A percentile compares a stretch with the other conserved stretches of the same genome.
Conservation (phyloP, 2,113 vertebrate genomes). For the Petroica traversi region DNA sequence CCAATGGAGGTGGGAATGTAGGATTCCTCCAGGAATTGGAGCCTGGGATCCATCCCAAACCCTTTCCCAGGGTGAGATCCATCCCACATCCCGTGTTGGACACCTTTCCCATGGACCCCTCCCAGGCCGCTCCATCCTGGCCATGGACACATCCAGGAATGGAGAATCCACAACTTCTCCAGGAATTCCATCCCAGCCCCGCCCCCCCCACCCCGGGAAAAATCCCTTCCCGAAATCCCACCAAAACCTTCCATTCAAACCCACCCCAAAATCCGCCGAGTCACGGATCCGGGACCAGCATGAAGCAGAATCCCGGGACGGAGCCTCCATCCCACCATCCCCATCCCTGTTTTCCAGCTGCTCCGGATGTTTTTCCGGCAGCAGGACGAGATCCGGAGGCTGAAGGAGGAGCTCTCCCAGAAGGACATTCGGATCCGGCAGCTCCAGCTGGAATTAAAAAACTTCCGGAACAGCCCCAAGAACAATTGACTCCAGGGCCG, state of each 20-base stretch:
- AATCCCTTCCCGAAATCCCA: neutral
- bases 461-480: conserved; percentile 92
- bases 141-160: neutral
- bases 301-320: neutral
- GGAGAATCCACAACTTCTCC: neutral
- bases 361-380: conserved; percentile 97
- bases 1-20: accelerated
- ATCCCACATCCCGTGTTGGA: neutral
- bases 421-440: conserved; percentile 92
- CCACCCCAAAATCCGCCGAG: neutral
- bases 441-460: conserved; percentile 94
- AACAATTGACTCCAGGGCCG: conserved; percentile 79
- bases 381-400: conserved; percentile 91
- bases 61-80: neutral
- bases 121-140: neutral
- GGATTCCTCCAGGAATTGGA: neutral
- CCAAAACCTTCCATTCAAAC: neutral
- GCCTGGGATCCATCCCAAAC: no score
- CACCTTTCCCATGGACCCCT: neutral
- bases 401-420: conserved; percentile 90
- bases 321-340: neutral
- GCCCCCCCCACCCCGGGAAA: no score
- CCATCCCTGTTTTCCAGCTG: conserved; percentile 74
- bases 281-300: neutral
- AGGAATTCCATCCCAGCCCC: neutral